Evolutionary conservation across 2,113 vertebrate species (phyloP).

Genomic region (Anser brachyrhynchus): DNA sequence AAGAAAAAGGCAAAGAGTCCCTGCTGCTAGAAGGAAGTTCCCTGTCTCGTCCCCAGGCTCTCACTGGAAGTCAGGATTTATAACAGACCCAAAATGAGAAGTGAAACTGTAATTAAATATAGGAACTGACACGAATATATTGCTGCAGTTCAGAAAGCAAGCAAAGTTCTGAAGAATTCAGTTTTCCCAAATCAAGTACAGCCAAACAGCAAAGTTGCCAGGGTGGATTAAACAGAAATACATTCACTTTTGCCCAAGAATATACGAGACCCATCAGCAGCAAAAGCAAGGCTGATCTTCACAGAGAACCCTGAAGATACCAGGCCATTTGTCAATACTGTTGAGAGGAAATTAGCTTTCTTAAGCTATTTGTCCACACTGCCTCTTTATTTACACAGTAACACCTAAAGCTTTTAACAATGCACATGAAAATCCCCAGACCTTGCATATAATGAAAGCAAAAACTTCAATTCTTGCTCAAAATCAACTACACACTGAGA

Average conservation of each 20-base stretch:
- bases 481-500: neutral
- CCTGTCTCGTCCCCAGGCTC: neutral
- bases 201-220: neutral
- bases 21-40: neutral
- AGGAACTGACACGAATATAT: neutral
- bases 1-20: neutral
- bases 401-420: neutral
- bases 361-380: neutral
- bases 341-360: neutral
- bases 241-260: neutral
- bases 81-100: neutral
- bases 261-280: neutral
- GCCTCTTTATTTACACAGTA: neutral
- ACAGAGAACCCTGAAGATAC: neutral
- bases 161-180: neutral
- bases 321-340: neutral
- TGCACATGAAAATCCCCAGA: neutral
- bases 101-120: neutral
- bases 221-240: neutral
- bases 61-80: neutral
- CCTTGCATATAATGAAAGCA: neutral
- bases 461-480: neutral
- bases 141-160: neutral
- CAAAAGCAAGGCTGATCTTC: neutral
- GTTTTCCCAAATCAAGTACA: neutral